These are phyloP conservation scores for Delphinus delphis DNA, from an alignment of 2,113 vertebrate species.

Conservation along the genomic window DNA sequence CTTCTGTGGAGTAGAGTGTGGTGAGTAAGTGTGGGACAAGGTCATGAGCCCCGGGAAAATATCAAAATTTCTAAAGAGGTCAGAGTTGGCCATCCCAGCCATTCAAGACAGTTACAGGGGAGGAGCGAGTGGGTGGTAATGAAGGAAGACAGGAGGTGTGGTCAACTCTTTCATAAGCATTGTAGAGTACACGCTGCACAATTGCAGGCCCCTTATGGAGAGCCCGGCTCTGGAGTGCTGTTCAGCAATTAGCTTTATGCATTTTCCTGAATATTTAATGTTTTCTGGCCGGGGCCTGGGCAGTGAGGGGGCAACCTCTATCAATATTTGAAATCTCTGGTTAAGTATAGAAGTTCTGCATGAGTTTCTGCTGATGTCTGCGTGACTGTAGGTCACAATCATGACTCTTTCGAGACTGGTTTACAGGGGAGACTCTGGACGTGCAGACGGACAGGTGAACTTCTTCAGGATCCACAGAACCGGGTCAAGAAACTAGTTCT, in stretches of 20 bases:
- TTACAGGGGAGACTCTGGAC: background rate
- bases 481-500: background rate
- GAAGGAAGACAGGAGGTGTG: background rate
- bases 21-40: background rate
- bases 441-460: too few species aligned
- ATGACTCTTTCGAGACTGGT: background rate
- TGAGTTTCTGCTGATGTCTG: background rate
- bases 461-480: background rate
- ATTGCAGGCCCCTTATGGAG: background rate
- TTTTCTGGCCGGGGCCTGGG: background rate
- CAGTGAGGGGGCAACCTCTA: background rate
- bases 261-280: slow-evolving; percentile 60
- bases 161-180: background rate
- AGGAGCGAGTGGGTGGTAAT: background rate
- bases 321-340: slow-evolving; percentile 58
- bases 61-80: background rate
- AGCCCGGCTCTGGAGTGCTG: background rate
- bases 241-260: slow-evolving; percentile 54
- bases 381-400: background rate
- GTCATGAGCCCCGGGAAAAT: background rate
- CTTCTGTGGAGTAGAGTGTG: background rate
- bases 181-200: too few species aligned
- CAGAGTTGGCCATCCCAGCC: background rate
- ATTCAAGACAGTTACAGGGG: background rate
- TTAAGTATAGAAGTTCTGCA: background rate